A percentile compares a stretch with the other conserved stretches of the same genome.
Evolutionary conservation across 1,140 invertebrate genomes (phyloP).

Genomic region (Orchesella cincta): DNA sequence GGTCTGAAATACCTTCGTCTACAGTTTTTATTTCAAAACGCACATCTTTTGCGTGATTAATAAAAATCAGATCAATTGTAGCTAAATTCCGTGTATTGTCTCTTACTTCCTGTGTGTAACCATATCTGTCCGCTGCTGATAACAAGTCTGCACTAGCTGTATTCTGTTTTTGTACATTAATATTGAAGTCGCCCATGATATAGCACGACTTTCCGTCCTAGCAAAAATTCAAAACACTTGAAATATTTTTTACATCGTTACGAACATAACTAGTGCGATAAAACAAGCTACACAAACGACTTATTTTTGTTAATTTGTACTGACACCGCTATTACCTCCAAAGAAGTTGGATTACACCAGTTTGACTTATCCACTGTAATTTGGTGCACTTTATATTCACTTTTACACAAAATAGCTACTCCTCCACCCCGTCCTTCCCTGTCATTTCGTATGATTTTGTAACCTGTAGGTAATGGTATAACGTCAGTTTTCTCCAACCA

Average conservation of each 20-base stretch:
- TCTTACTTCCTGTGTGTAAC: background rate
- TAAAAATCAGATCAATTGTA: slow-evolving; percentile 14
- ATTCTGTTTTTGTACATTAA: background rate
- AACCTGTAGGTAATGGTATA: background rate
- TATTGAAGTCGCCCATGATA: background rate
- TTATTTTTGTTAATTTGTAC: background rate
- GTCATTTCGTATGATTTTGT: background rate
- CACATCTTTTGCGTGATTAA: background rate
- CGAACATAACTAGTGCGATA: background rate
- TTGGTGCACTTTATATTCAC: background rate
- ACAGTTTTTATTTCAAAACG: background rate
- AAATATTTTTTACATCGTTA: background rate
- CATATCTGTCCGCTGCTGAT: background rate
- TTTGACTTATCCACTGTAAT: background rate
- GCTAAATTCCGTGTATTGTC: background rate
- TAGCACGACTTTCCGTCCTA: background rate
- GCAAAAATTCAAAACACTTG: background rate
- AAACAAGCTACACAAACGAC: background rate
- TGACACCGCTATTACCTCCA: background rate
- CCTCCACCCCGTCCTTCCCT: background rate
- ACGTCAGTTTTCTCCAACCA: background rate
- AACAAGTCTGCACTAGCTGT: background rate
- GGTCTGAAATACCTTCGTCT: background rate
- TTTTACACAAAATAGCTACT: background rate
- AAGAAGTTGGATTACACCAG: background rate